These are phyloP conservation scores for Cabera pusaria DNA, from an alignment of 2,888 invertebrate genomes.

Conservation along the genomic window DNA sequence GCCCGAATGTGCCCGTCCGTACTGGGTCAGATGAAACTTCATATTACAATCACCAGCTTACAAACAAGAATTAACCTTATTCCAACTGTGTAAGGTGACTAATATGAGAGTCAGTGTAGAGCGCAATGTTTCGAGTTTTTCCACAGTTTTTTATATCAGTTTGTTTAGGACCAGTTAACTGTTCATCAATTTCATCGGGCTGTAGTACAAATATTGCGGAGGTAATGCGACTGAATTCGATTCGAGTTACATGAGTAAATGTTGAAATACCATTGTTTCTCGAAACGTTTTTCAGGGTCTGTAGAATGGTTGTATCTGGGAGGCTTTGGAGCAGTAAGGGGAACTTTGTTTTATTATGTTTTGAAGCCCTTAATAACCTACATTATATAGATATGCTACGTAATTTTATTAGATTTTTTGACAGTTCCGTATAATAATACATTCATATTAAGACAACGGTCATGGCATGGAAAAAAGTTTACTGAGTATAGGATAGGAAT, in stretches of 20 bases:
- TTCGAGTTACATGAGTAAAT: conserved; percentile 1
- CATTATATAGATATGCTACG: too few relatives aligned
- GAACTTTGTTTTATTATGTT: too few relatives aligned
- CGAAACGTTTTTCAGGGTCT: too few relatives aligned
- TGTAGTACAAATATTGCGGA: conserved; percentile 18
- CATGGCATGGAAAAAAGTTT: too few relatives aligned
- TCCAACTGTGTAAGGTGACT: conserved; percentile 7
- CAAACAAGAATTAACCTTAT: conserved; percentile 18
- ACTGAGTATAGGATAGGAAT: too few relatives aligned
- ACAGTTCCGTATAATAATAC: too few relatives aligned
- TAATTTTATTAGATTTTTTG: too few relatives aligned
- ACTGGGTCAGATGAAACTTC: conserved; percentile 51
- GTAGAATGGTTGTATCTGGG: too few relatives aligned
- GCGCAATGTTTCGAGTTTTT: conserved; percentile 40
- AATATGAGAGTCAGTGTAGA: conserved; percentile 6
- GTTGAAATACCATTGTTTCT: background rate
- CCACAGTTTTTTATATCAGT: conserved; percentile 48
- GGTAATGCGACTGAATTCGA: conserved; percentile 14
- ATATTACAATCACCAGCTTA: conserved; percentile 9
- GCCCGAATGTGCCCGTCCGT: conserved; percentile 17
- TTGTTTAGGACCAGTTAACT: conserved; percentile 67
- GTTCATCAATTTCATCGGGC: conserved; percentile 50
- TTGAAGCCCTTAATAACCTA: too few relatives aligned
- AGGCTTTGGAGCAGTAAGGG: too few relatives aligned
- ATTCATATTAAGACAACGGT: too few relatives aligned